Evolutionary conservation across 2,797 vertebrate species (phyloP).

Genomic region (Cynopterus sphinx): DNA sequence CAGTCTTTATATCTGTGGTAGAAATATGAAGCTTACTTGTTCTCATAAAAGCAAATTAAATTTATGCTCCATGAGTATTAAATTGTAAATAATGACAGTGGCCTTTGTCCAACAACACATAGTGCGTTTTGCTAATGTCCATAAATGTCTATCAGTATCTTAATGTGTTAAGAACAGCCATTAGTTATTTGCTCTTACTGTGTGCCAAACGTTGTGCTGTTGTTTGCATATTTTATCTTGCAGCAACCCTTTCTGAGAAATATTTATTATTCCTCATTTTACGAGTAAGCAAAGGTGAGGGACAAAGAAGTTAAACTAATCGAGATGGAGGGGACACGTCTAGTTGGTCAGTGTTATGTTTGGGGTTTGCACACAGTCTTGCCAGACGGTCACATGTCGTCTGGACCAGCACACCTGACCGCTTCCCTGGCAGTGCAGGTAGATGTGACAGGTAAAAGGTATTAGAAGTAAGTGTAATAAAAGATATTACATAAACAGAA

Average conservation of each 20-base stretch:
- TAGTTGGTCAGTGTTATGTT: no score
- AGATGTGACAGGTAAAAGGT: background rate
- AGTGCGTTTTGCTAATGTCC: background rate
- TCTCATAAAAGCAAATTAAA: background rate
- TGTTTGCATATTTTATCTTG: background rate
- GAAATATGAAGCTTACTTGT: background rate
- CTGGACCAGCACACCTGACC: background rate
- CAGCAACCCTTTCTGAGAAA: background rate
- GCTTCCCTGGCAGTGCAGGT: background rate
- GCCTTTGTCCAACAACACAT: background rate
- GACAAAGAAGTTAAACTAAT: background rate
- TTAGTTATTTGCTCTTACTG: background rate
- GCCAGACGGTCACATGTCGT: background rate
- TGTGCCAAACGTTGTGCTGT: background rate
- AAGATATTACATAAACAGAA: background rate
- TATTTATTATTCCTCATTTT: background rate
- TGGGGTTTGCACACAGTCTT: background rate
- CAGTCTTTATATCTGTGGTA: background rate
- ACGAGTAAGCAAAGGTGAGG: background rate
- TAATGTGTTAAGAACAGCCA: background rate
- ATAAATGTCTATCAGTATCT: background rate
- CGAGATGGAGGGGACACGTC: rapidly evolving
- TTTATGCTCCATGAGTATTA: background rate
- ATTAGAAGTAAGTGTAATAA: background rate
- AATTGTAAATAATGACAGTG: background rate